Percentiles rank a stretch among this genome's conserved stretches.
phyloP scores from a whole-genome alignment of 2,888 invertebrate species.

The Aspidapion aeneum region DNA sequence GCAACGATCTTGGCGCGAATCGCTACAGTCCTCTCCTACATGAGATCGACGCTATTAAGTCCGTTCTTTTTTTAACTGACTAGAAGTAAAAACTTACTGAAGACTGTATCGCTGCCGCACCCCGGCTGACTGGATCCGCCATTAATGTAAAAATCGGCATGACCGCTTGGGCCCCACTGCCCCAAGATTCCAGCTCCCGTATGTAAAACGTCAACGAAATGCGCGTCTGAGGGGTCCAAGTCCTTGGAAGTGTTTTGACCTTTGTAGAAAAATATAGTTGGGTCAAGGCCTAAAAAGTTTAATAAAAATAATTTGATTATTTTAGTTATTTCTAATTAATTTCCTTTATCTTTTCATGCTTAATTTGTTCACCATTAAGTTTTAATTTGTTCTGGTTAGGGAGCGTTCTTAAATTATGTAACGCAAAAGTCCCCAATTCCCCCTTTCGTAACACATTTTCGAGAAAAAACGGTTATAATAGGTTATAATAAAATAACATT shows the following conservation, averaged over 20 bases:
- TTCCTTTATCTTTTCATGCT: too few species aligned
- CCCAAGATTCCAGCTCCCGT: conserved; percentile 86
- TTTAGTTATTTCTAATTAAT: conserved; percentile 3
- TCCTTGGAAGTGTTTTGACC: conserved; percentile 77
- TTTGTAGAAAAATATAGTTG: conserved; percentile 83
- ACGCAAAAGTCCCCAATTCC: too few species aligned
- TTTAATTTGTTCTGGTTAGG: too few species aligned
- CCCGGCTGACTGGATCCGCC: conserved; percentile 87
- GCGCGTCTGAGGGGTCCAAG: conserved; percentile 74
- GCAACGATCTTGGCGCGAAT: too few species aligned
- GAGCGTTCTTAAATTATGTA: too few species aligned
- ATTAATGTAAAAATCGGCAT: conserved; percentile 86
- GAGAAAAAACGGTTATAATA: too few species aligned
- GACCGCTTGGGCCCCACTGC: conserved; percentile 86
- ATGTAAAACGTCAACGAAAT: conserved; percentile 80
- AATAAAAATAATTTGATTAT: neutral
- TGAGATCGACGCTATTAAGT: too few species aligned
- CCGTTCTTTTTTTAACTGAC: too few species aligned
- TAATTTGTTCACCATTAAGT: too few species aligned
- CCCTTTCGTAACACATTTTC: too few species aligned
- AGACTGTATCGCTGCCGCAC: conserved; percentile 68
- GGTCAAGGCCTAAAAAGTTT: conserved; percentile 67
- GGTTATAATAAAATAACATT: too few species aligned
- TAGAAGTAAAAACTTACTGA: conserved; percentile 26
- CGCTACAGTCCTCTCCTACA: too few species aligned